Percentiles rank a stretch among this genome's conserved stretches.
These are phyloP conservation scores for Illadopsis cleaveri DNA, from an alignment of 2,113 vertebrate species.

Conservation along the genomic window DNA sequence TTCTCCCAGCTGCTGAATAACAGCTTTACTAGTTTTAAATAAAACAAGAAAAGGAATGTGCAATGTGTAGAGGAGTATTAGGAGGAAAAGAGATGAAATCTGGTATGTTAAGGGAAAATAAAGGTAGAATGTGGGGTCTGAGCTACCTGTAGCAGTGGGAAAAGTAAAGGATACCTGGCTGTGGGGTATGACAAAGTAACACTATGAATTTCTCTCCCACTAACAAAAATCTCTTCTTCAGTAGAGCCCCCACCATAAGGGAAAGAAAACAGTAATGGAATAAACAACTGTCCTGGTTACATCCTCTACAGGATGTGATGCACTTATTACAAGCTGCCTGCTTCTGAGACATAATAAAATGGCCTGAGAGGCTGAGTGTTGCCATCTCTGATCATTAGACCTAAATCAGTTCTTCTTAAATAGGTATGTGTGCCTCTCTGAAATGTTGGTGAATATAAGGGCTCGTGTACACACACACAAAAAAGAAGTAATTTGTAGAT, in stretches of 20 bases:
- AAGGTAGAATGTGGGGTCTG: not conserved
- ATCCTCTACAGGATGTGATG: not conserved
- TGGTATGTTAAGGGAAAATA: not conserved
- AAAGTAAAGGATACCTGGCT: not conserved
- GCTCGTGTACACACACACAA: not conserved
- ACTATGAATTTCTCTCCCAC: not conserved
- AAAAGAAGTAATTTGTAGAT: not conserved
- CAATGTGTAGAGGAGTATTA: not conserved
- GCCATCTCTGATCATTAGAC: not conserved
- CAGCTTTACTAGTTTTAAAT: conserved; percentile 48
- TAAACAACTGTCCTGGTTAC: not conserved
- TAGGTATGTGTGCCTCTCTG: not conserved
- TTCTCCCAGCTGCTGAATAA: conserved; percentile 66
- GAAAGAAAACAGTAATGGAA: not conserved
- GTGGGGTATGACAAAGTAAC: not conserved
- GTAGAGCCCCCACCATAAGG: not conserved
- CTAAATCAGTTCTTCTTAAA: not conserved
- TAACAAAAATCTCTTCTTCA: not conserved
- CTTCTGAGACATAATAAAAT: not conserved
- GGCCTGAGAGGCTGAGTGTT: not conserved
- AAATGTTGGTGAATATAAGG: not conserved
- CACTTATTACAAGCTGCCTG: not conserved
- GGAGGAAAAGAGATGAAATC: not conserved
- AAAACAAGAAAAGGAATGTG: conserved; percentile 36
- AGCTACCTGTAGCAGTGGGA: not conserved